Conservation (phyloP, 2,113 vertebrate species). For the Haplochromis burtoni region DNA sequence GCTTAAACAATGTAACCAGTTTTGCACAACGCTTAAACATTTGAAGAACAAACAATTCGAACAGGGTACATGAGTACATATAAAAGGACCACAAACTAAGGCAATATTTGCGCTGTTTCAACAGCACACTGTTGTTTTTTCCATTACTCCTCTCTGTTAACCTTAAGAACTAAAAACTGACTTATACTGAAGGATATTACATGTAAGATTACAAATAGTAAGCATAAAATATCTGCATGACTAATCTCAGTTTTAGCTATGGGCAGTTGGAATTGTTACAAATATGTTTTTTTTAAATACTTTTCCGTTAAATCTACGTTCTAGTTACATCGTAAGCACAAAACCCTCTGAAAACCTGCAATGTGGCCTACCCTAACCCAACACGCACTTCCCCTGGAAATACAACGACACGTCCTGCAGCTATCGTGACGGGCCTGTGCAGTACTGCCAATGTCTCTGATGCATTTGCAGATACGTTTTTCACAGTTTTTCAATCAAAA, state of each 20-base stretch:
- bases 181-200: not conserved
- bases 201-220: not conserved
- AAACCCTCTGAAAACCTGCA: not conserved
- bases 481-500: not conserved
- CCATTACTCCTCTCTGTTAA: not conserved
- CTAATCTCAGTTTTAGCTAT: not conserved
- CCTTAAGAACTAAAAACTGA: not conserved
- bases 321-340: not conserved
- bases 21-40: not conserved
- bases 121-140: not conserved
- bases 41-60: not conserved
- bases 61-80: not conserved
- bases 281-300: not conserved
- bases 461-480: not conserved
- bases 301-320: not conserved
- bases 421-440: rapidly evolving
- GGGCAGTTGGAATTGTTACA: rapidly evolving
- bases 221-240: not conserved
- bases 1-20: not conserved
- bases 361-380: not conserved
- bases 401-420: rapidly evolving
- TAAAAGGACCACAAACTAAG: not conserved
- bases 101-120: not conserved
- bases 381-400: not conserved
- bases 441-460: not conserved